These are phyloP conservation scores for Axea sp. DNA, from an alignment of 2,888 invertebrate genomes.

Conservation along the genomic window DNA sequence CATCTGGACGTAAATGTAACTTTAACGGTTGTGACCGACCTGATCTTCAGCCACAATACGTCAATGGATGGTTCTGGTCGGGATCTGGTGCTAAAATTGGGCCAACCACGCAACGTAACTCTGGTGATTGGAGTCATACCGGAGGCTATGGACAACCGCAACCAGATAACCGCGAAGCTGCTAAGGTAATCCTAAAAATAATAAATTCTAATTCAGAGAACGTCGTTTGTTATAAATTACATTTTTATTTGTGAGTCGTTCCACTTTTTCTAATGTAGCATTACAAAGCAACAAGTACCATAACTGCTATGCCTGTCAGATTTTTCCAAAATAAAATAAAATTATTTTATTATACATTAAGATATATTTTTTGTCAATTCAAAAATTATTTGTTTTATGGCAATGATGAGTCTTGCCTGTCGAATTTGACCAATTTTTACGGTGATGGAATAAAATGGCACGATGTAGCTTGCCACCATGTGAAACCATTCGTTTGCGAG, in stretches of 20 bases:
- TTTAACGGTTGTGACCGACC: constrained; percentile 94
- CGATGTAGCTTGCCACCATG: constrained; percentile 93
- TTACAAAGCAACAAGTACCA: constrained; percentile 2
- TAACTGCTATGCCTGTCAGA: constrained; percentile 7
- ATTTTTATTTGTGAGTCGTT: constrained; percentile 24
- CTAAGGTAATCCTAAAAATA: constrained; percentile 83
- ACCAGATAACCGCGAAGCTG: constrained; percentile 94
- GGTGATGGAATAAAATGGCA: constrained; percentile 95
- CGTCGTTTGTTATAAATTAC: too few relatives aligned
- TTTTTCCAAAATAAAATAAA: constrained; percentile 1
- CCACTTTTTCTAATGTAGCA: constrained; percentile 18
- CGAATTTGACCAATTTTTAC: constrained; percentile 95
- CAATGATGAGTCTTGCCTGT: constrained; percentile 93
- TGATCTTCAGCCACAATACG: constrained; percentile 88
- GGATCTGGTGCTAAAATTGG: constrained; percentile 95
- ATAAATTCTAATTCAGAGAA: constrained; percentile 14
- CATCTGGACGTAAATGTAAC: constrained; percentile 94
- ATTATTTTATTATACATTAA: neutral
- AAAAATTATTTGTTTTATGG: constrained; percentile 81
- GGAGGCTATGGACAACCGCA: constrained; percentile 93
- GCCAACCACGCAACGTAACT: constrained; percentile 91
- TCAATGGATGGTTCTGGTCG: constrained; percentile 97
- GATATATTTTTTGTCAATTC: neutral
- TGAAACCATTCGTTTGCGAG: constrained; percentile 93
- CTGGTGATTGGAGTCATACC: constrained; percentile 94